Percentiles rank a stretch among this genome's conserved stretches.
Evolutionary conservation across 2,797 vertebrate species (phyloP).

Genomic region (Notoglanidium macrostoma): DNA sequence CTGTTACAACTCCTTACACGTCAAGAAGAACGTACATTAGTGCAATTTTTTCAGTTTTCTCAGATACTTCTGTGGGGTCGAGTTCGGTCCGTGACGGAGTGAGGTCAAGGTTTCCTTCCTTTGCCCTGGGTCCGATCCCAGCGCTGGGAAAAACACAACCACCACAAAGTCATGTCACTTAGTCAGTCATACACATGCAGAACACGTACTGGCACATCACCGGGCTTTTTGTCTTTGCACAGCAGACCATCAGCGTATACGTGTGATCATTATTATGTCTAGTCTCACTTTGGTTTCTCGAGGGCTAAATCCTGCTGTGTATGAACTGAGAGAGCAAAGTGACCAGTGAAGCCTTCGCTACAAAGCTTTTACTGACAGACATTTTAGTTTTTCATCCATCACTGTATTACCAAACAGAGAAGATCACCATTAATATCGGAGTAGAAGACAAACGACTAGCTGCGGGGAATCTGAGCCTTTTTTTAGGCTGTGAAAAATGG

Average conservation of each 20-base stretch:
- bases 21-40: conserved; percentile 85
- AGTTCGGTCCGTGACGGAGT: conserved; percentile 65
- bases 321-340: neutral
- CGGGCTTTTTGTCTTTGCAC: conserved; percentile 4
- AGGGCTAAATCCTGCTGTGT: neutral
- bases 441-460: neutral
- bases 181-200: neutral
- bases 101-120: conserved; percentile 60
- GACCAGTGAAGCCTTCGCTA: neutral
- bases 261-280: neutral
- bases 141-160: conserved; percentile 65
- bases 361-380: neutral
- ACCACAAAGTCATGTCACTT: conserved; percentile 23
- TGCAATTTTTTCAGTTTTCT: conserved; percentile 86
- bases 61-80: conserved; percentile 61
- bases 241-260: neutral
- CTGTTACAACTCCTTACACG: conserved; percentile 78
- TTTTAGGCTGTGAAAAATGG: too few species aligned
- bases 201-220: neutral
- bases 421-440: neutral
- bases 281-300: neutral
- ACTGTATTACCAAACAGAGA: neutral
- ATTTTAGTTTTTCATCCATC: neutral
- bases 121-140: conserved; percentile 73
- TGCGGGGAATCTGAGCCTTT: neutral